Conservation (phyloP, 1,140 invertebrate genomes). For the Cyphomyrmex costatus region DNA sequence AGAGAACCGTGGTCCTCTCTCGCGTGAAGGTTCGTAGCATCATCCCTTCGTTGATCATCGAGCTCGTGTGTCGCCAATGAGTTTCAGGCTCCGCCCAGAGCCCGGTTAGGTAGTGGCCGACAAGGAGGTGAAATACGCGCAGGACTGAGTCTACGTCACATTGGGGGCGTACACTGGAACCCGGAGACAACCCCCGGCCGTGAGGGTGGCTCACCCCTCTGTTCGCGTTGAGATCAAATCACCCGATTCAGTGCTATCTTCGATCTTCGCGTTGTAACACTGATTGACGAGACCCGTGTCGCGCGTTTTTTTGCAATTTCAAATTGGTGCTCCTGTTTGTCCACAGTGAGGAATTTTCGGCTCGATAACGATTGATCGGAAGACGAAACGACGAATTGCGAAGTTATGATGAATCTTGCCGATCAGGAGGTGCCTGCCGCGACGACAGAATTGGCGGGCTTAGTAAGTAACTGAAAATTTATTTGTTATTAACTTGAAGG, state of each 20-base stretch:
- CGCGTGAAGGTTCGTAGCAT: background rate
- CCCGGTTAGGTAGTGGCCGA: conserved; percentile 56
- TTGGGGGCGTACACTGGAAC: conserved; percentile 79
- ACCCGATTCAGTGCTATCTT: conserved; percentile 77
- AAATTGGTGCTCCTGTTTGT: background rate
- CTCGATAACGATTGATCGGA: conserved; percentile 13
- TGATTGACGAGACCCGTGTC: conserved; percentile 23
- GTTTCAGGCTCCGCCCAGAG: conserved; percentile 78
- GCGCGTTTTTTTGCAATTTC: background rate
- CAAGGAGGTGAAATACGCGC: conserved; percentile 77
- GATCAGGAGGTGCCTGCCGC: conserved; percentile 79
- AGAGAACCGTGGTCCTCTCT: conserved; percentile 14
- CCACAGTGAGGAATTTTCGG: conserved; percentile 44
- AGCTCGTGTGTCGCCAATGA: conserved; percentile 72
- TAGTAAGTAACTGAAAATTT: conserved; percentile 68
- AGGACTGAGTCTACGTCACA: conserved; percentile 79
- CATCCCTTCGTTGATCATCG: conserved; percentile 44
- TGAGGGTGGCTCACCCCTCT: conserved; percentile 70
- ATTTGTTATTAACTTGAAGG: background rate
- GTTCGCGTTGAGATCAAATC: conserved; percentile 77
- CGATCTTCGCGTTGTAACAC: conserved; percentile 68
- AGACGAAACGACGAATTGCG: background rate
- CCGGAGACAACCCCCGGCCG: conserved; percentile 73
- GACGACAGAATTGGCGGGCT: conserved; percentile 72
- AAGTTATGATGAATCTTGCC: conserved; percentile 75